Evolutionary conservation across 1,140 invertebrate genomes (phyloP), one percentile per base, ranked within the genome.

Genomic region (Microplitis mediator): DNA sequence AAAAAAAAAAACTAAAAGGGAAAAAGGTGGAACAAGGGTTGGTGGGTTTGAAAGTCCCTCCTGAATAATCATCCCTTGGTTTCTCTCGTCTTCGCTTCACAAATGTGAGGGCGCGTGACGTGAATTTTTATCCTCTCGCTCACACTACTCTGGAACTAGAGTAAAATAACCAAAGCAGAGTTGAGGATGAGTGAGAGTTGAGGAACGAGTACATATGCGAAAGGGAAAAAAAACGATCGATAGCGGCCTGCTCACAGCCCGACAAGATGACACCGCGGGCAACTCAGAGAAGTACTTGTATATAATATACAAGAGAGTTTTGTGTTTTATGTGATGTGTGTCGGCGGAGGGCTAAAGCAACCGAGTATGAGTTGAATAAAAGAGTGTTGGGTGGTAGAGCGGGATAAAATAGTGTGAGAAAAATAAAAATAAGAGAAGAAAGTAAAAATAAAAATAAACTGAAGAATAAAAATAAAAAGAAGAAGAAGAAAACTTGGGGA

Each of bases 101-200:
- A 62, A 51, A 23, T 72, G 50, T 36, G 23, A 52, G 34, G 13
- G 70, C 70, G 58, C 70, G 70, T 72, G 70, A 72, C 52, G 70
- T 60, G 70, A 72, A 72, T 72, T 66, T 58, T 64, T 52, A 50
- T 36, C 58, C 16, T 51, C 32, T 35, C 50, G 4, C 34, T 8
- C 45, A n/a, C 6, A 8, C 4, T 35, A 5, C 23, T 23, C 60
- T 31, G 8, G 31, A 6, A 4, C 23, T 23, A 62, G 23, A 32
- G 60, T 3, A 62, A 31, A n/a, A 32, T 34, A n/a, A 11, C 60
- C 8, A 13, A 62, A 34, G 34, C 3, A 69, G 32, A 52, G n/a
- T 6, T 36, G 51, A 23, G 23, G 23, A 45, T 45, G 39, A 45
- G 39, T 45, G 39, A 45, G 39, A 6, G 11, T 6, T 13, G 62